Conservation (phyloP, 2,113 vertebrate species). For the Mionectes macconnelli region DNA sequence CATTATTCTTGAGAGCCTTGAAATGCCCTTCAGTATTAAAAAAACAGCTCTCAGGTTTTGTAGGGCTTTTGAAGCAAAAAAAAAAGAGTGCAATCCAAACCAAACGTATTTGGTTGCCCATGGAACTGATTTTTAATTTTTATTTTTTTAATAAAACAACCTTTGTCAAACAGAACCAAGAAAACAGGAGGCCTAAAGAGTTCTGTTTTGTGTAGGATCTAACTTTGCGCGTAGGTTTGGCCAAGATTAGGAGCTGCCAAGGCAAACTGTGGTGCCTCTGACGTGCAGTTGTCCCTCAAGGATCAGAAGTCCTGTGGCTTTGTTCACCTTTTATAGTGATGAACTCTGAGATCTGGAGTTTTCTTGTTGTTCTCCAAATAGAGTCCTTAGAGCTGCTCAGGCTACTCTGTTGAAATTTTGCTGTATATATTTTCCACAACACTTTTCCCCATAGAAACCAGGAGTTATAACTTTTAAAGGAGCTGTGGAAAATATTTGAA, state of each 20-base stretch:
- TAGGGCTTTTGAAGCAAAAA: neutral
- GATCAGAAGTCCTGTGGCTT: neutral
- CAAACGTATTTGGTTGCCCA: neutral
- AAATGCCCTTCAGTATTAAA: neutral
- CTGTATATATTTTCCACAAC: slow-evolving; percentile 63
- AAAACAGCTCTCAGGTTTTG: neutral
- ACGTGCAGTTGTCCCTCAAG: neutral
- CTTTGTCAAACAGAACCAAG: neutral
- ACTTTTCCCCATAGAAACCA: slow-evolving; percentile 61
- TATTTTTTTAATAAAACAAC: neutral
- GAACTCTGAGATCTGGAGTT: neutral
- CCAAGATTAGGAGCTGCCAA: neutral
- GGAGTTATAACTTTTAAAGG: neutral
- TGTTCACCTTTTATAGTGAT: slow-evolving; percentile 22
- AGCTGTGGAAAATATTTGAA: slow-evolving; percentile 53
- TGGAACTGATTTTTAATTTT: neutral
- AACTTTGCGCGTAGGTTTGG: neutral
- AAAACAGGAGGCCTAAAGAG: neutral
- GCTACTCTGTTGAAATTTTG: slow-evolving; percentile 21
- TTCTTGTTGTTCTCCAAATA: neutral
- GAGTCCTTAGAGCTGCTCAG: neutral
- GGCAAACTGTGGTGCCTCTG: neutral
- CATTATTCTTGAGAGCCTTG: neutral
- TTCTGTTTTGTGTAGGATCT: neutral
- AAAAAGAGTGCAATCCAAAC: neutral